Percentiles rank a stretch among this genome's conserved stretches.
Conservation (phyloP, 35 echinoderm and acorn worm genomes). For the Apostichopus japonicus region DNA sequence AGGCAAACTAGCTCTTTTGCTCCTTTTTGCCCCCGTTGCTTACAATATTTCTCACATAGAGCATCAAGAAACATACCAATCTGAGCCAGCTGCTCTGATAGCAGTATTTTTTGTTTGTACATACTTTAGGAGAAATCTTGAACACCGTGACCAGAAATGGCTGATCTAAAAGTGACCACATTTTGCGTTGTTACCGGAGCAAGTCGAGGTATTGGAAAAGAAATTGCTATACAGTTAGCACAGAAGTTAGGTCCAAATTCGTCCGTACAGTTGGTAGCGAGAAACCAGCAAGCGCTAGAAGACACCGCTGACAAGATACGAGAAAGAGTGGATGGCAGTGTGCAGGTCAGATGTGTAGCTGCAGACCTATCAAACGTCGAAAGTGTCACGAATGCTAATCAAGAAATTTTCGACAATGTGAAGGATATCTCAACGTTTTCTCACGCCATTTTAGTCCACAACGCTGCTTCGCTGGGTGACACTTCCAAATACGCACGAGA, state of each 20-base stretch:
- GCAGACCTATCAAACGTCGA: slow-evolving; percentile 48
- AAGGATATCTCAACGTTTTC: slow-evolving; percentile 49
- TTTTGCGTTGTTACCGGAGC: slow-evolving; percentile 66
- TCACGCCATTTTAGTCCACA: slow-evolving; percentile 65
- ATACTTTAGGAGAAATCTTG: too few species aligned
- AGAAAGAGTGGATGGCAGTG: slow-evolving; percentile 1
- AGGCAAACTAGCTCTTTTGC: too few species aligned
- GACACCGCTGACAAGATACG: slow-evolving; percentile 42
- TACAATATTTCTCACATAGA: too few species aligned
- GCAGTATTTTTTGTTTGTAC: too few species aligned
- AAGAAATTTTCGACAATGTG: slow-evolving; percentile 50
- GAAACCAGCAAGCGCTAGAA: slow-evolving; percentile 21
- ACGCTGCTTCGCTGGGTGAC: slow-evolving; percentile 61
- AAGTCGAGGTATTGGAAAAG: slow-evolving; percentile 74
- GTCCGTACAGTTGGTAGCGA: slow-evolving; percentile 9
- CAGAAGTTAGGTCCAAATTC: slow-evolving; percentile 33
- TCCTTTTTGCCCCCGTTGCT: too few species aligned
- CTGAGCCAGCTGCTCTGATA: too few species aligned
- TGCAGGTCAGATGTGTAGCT: slow-evolving; percentile 34
- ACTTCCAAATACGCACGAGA: slow-evolving; percentile 2
- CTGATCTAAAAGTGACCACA: background rate
- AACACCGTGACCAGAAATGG: background rate
- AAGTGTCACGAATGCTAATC: background rate
- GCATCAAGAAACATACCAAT: too few species aligned
- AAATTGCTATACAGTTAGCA: slow-evolving; percentile 57